Conservation (phyloP, 1,140 invertebrate species). For the silkworm (Bombyx mori) region ASM3026992v2 NC_085127.1:14146001-14146500, state of each 20-base stretch:
- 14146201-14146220: conserved; percentile 87
- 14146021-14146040: too few relatives aligned
- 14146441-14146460: conserved; percentile 81
- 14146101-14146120: too few relatives aligned
- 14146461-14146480: too few relatives aligned
- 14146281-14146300: conserved; percentile 89
- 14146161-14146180: conserved; percentile 75
- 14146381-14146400: conserved; percentile 81
- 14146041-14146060: too few relatives aligned
- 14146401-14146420: conserved; percentile 86
- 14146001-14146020: too few relatives aligned
- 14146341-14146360: conserved; percentile 77
- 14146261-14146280: conserved; percentile 88
- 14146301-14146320: conserved; percentile 82
- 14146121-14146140: too few relatives aligned
- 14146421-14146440: conserved; percentile 91
- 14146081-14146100: too few relatives aligned
- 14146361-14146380: conserved; percentile 80
- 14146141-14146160: too few relatives aligned
- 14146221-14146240: conserved; percentile 89
- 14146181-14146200: conserved; percentile 78
- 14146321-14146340: conserved; percentile 71
- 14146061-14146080: too few relatives aligned
- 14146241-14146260: conserved; percentile 72
- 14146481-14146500: too few relatives aligned